A percentile compares a stretch with the other conserved stretches of the same genome.
Evolutionary conservation across 2,888 invertebrate species (phyloP).

Genomic region (Stratiomys singularior): DNA sequence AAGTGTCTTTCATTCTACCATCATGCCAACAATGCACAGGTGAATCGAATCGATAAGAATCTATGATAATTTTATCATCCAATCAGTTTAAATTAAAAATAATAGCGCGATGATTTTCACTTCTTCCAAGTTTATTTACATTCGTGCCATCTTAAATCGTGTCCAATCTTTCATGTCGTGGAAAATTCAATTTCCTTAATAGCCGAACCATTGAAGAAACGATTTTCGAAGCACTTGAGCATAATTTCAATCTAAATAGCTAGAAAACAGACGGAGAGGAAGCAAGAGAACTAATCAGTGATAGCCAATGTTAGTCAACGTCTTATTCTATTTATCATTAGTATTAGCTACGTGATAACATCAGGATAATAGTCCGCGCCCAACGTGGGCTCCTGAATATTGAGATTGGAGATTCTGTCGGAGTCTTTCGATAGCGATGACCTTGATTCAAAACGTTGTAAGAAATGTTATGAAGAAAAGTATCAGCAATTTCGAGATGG

Average conservation of each 20-base stretch:
- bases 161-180: neutral
- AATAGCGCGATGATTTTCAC: constrained; percentile 25
- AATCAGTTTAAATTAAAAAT: neutral
- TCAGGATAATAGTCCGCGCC: neutral
- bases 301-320: constrained; percentile 30
- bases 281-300: neutral
- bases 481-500: too few relatives aligned
- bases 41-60: too few relatives aligned
- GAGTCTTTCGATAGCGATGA: too few relatives aligned
- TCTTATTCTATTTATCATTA: constrained; percentile 32
- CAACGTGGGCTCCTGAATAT: neutral
- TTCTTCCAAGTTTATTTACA: neutral
- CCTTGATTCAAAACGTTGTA: too few relatives aligned
- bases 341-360: neutral
- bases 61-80: constrained; percentile 12
- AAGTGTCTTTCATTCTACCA: too few relatives aligned
- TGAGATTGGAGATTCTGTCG: too few relatives aligned
- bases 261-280: neutral
- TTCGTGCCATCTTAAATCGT: neutral
- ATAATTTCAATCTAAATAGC: neutral
- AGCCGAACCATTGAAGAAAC: neutral
- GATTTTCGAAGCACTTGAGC: neutral
- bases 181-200: constrained; percentile 14
- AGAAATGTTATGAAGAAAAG: too few relatives aligned
- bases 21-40: too few relatives aligned